Evolutionary conservation across 2,888 invertebrate species (phyloP), one percentile per base, ranked within the genome.

Genomic region (Agrotis clavis): DNA sequence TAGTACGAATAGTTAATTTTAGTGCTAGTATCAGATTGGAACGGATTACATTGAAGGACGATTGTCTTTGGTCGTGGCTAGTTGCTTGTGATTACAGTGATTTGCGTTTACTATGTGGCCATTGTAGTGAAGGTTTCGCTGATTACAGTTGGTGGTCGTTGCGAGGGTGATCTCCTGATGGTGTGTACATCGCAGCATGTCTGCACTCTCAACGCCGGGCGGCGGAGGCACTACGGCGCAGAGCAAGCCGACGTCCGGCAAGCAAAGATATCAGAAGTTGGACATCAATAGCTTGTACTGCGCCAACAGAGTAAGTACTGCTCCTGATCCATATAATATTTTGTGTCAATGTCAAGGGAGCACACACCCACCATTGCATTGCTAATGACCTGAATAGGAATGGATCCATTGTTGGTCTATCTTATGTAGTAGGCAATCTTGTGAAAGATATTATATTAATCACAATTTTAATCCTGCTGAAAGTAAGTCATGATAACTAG

Each of bases 281-380:
- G 99, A 99, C 97, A 99, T 99, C 97, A 99, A 99, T 98, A 99
- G 97, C 97, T 97, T 99, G 96, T 99, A 99, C 97, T 98, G 98
- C 96, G 97, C 97, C 92, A 98, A 98, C 96, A 97, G 97, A 96
- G 98, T 98, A 94, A 97, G 98, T 97, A 81, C 30, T 71, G 25
- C 59, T 67, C 53, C 56, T 51, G 21, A 48, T 77, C 57, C 21
- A 57, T 74, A 45, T 19, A 63, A 45, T 19, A 61, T 63, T 76
- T 71, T 56, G 48, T 65, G 71, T 71, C 77, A 76, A 68, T 83
- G 77, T 77, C 75, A 77, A 78, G 71, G 70, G 35, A 57, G 77
- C 74, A 73, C 65, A 85, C 84, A 65, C 84, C 82, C 83, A 84
- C 78, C 41, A 62, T 16, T 60, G 45, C 25, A 67, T 67, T 76